Percentiles rank a stretch among this genome's conserved stretches.
These are phyloP conservation scores for Sycobia sp. DNA, from an alignment of 1,140 invertebrate species.

Conservation along the genomic window DNA sequence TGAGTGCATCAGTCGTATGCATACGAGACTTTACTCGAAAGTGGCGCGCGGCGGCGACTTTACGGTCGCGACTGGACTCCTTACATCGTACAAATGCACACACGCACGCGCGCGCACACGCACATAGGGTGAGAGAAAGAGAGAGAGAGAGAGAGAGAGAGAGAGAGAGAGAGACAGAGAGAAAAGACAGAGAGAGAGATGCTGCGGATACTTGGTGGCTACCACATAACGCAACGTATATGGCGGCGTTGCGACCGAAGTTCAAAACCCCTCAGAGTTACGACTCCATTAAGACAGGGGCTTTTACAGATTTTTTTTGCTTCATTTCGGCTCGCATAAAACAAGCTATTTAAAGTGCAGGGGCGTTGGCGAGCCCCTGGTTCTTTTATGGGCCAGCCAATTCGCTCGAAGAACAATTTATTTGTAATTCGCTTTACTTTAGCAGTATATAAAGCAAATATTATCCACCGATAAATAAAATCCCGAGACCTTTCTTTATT, in stretches of 20 bases:
- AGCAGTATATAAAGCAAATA: not conserved
- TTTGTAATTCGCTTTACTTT: not conserved
- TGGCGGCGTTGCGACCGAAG: not conserved
- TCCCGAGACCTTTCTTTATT: too few species aligned
- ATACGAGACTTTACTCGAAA: not conserved
- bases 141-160: too few species aligned
- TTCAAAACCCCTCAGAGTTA: slow-evolving; percentile 40
- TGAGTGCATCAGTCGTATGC: not conserved
- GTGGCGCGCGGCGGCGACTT: not conserved
- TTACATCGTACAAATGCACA: not conserved
- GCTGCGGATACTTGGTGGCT: too few species aligned
- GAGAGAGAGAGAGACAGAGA: too few species aligned
- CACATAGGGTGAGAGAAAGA: too few species aligned
- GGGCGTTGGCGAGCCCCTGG: slow-evolving; percentile 28
- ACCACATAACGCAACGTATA: too few species aligned
- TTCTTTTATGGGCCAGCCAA: not conserved
- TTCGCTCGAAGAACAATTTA: not conserved
- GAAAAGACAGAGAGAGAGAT: too few species aligned
- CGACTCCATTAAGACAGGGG: slow-evolving; percentile 49
- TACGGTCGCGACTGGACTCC: not conserved
- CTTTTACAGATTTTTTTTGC: slow-evolving; percentile 39
- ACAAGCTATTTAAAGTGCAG: slow-evolving; percentile 49
- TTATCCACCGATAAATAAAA: not conserved
- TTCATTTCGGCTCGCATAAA: slow-evolving; percentile 48
- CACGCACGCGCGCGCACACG: too few species aligned